Conservation (phyloP, 2,888 invertebrate genomes). For the Drosophila differens region DNA sequence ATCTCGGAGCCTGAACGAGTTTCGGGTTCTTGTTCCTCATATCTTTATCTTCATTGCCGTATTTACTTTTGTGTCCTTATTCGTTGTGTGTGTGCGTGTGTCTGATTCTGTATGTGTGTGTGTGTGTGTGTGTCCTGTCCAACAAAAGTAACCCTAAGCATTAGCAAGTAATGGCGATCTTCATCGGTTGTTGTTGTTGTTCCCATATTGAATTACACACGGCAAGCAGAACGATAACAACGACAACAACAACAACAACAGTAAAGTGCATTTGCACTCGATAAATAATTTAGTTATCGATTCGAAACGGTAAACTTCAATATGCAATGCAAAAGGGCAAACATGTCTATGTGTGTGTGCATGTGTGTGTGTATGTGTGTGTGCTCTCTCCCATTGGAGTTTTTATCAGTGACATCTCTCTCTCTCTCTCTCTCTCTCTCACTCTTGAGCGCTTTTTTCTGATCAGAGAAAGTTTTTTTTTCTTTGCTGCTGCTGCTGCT, state of each 20-base stretch:
- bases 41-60: conserved; percentile 44
- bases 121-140: conserved; percentile 26
- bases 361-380: background rate
- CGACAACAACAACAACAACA: conserved; percentile 4
- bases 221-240: conserved; percentile 16
- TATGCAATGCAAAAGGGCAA: conserved; percentile 9
- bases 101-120: conserved; percentile 4
- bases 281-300: conserved; percentile 38
- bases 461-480: conserved; percentile 60
- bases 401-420: conserved; percentile 37
- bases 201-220: conserved; percentile 45
- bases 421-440: background rate
- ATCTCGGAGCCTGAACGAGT: conserved; percentile 62
- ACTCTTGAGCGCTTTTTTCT: conserved; percentile 12
- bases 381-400: conserved; percentile 3
- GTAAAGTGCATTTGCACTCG: conserved; percentile 49
- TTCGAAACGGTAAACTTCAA: background rate
- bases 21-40: conserved; percentile 43
- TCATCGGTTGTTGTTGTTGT: conserved; percentile 31
- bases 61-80: conserved; percentile 76
- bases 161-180: conserved; percentile 51
- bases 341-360: background rate
- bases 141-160: conserved; percentile 54
- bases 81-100: conserved; percentile 39
- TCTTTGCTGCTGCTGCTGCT: conserved; percentile 21